Percentiles rank a stretch among this genome's conserved stretches.
Evolutionary conservation across 2,797 vertebrate genomes (phyloP).

Genomic region (Catostomus latipinnis): DNA sequence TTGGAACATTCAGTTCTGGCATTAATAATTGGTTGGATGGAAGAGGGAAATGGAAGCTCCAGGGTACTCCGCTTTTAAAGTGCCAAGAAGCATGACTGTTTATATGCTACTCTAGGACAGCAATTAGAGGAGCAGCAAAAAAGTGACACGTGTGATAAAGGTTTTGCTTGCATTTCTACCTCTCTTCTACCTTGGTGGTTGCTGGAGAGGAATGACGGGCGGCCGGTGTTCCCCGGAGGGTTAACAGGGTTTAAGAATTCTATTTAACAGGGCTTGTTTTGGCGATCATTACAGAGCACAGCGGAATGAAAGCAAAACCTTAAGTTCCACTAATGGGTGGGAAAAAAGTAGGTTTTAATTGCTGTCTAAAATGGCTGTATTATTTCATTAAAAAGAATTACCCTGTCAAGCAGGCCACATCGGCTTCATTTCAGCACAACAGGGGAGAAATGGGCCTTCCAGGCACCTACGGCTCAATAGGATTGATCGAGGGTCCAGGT

Average conservation of each 20-base stretch:
- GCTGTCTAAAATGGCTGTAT: conserved; percentile 72
- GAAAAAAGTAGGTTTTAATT: conserved; percentile 75
- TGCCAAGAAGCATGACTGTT: conserved; percentile 20
- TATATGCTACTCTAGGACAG: conserved; percentile 24
- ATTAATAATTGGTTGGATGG: conserved; percentile 33
- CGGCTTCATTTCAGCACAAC: conserved; percentile 67
- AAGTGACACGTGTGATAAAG: conserved; percentile 43
- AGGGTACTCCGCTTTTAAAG: conserved; percentile 29
- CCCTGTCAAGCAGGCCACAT: conserved; percentile 68
- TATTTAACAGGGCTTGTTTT: conserved; percentile 64
- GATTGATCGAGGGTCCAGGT: conserved; percentile 67
- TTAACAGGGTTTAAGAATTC: conserved; percentile 56
- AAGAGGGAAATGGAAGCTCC: conserved; percentile 21
- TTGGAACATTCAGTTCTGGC: conserved; percentile 38
- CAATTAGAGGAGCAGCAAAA: conserved; percentile 34
- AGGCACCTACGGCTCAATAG: conserved; percentile 67
- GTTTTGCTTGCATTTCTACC: conserved; percentile 38
- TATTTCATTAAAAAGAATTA: conserved; percentile 80
- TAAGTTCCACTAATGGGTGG: conserved; percentile 68
- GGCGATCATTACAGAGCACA: conserved; percentile 67
- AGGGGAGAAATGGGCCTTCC: conserved; percentile 67
- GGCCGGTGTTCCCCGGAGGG: conserved; percentile 39
- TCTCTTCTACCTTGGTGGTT: conserved; percentile 33
- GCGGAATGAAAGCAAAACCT: conserved; percentile 66
- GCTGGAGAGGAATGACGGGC: too few relatives aligned